These are phyloP conservation scores for Drosophila phalerata DNA, from an alignment of 2,888 invertebrate species.

Conservation along the genomic window DNA sequence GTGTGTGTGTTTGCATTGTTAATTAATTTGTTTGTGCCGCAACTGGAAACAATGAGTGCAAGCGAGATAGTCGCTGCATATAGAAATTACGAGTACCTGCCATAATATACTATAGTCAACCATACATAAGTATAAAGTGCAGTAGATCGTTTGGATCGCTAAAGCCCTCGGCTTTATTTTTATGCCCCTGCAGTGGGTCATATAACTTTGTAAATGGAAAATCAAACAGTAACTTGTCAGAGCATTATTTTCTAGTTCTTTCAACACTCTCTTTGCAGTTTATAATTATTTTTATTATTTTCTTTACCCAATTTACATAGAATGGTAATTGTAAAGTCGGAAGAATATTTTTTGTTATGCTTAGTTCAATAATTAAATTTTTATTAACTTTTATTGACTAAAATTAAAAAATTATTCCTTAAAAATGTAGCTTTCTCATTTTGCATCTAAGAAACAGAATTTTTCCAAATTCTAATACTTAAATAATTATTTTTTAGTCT, in stretches of 20 bases:
- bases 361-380: no score
- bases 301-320: no score
- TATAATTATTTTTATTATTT: no score
- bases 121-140: conserved; percentile 29
- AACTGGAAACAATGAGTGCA: conserved; percentile 32
- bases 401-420: no score
- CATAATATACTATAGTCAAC: neutral
- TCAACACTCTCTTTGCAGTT: neutral
- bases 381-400: no score
- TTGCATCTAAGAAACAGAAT: no score
- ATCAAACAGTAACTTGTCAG: neutral
- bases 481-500: no score
- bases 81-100: conserved; percentile 25
- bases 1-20: conserved; percentile 68
- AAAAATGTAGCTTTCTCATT: no score
- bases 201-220: conserved; percentile 30
- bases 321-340: no score
- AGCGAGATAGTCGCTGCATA: conserved; percentile 32
- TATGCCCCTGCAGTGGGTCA: conserved; percentile 32
- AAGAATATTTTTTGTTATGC: no score
- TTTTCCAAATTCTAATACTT: no score
- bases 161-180: conserved; percentile 48
- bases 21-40: conserved; percentile 75
- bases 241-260: neutral
- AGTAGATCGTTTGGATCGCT: conserved; percentile 47